These are phyloP conservation scores for Drosophila triauraria DNA, from an alignment of 1,140 invertebrate genomes.

Conservation along the genomic window DNA sequence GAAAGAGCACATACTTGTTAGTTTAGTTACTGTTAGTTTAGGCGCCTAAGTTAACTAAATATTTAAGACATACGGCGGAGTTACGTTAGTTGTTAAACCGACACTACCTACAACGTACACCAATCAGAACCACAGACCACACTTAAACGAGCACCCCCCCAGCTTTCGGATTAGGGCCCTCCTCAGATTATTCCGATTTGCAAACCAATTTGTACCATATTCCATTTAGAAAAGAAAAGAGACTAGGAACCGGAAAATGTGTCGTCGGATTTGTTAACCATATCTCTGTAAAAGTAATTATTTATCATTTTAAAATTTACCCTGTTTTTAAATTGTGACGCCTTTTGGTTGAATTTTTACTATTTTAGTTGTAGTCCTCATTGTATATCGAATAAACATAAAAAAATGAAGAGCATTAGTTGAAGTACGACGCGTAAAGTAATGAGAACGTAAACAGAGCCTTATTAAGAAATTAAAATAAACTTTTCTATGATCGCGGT, in stretches of 20 bases:
- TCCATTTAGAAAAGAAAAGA: slow-evolving; percentile 37
- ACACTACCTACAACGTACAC: slow-evolving; percentile 59
- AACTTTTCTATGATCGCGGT: slow-evolving; percentile 74
- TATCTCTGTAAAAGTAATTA: slow-evolving; percentile 54
- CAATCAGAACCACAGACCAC: slow-evolving; percentile 26
- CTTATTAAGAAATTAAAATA: slow-evolving; percentile 78
- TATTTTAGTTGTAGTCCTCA: slow-evolving; percentile 49
- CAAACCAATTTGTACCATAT: slow-evolving; percentile 45
- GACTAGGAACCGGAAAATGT: slow-evolving; percentile 43
- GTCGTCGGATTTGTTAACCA: slow-evolving; percentile 64
- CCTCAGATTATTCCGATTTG: slow-evolving; percentile 30
- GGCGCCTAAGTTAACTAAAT: slow-evolving; percentile 80
- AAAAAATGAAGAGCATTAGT: slow-evolving; percentile 49
- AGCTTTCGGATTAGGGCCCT: slow-evolving; percentile 17
- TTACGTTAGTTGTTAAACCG: slow-evolving; percentile 65
- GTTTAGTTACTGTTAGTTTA: slow-evolving; percentile 70
- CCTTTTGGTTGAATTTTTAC: slow-evolving; percentile 44
- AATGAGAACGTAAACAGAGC: slow-evolving; percentile 67
- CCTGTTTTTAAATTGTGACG: slow-evolving; percentile 50
- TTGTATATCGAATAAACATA: slow-evolving; percentile 64
- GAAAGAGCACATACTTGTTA: slow-evolving; percentile 66
- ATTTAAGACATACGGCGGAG: slow-evolving; percentile 65
- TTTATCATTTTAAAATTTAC: slow-evolving; percentile 51
- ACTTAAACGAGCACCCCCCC: slow-evolving; percentile 10
- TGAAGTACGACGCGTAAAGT: slow-evolving; percentile 49